phyloP scores from a whole-genome alignment of 2,888 invertebrate species.

The Dromius quadrimaculatus region DNA sequence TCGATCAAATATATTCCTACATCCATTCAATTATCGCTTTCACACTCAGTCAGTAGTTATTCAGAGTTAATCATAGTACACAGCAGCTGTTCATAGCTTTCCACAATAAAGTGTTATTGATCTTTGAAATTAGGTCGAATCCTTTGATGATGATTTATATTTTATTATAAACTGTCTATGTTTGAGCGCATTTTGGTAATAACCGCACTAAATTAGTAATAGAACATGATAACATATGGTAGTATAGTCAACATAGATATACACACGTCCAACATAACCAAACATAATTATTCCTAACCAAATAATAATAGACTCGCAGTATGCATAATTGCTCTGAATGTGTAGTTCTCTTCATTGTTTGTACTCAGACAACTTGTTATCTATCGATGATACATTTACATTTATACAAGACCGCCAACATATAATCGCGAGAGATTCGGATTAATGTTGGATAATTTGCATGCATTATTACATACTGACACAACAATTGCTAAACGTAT shows the following conservation, averaged over 20 bases:
- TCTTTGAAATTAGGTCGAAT: no score
- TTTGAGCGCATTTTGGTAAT: no score
- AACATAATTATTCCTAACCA: conserved; percentile 36
- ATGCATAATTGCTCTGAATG: conserved; percentile 23
- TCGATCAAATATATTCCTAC: no score
- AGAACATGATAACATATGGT: conserved; percentile 27
- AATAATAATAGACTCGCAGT: conserved; percentile 26
- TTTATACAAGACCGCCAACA: neutral
- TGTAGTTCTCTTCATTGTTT: conserved; percentile 10
- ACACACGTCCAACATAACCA: conserved; percentile 16
- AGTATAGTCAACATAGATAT: conserved; percentile 16
- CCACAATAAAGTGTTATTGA: no score
- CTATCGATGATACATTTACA: neutral
- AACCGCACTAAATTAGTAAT: neutral
- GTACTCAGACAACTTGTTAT: conserved; percentile 10
- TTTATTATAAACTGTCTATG: no score
- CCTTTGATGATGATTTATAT: no score
- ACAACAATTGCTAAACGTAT: no score
- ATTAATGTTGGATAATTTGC: neutral
- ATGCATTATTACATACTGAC: neutral
- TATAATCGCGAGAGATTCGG: conserved; percentile 4
- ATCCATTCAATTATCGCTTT: no score
- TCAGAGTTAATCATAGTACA: no score
- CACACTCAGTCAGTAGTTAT: no score
- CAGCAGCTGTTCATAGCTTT: no score